Conservation (phyloP, 2,113 vertebrate genomes). For the Hepsetus odoe region DNA sequence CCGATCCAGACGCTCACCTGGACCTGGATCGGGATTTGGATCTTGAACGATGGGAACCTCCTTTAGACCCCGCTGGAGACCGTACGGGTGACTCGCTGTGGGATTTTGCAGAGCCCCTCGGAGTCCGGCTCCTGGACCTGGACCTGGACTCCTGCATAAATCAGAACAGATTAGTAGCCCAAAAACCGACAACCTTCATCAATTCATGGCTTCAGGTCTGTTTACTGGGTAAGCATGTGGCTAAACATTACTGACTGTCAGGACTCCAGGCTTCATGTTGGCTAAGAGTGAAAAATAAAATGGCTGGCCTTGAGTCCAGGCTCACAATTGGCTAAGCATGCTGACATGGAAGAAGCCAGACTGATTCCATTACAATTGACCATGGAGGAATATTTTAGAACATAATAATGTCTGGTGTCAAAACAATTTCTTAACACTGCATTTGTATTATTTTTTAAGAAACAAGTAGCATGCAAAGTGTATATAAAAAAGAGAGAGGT, state of each 20-base stretch:
- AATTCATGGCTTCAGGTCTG: constrained; percentile 22
- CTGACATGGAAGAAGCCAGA: not conserved
- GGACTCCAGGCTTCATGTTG: constrained; percentile 4
- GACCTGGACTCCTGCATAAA: constrained; percentile 92
- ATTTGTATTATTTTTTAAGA: constrained; percentile 25
- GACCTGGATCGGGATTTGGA: constrained; percentile 89
- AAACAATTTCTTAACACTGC: constrained; percentile 3
- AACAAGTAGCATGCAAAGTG: constrained; percentile 46
- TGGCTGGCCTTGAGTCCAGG: not conserved
- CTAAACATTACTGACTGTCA: constrained; percentile 3
- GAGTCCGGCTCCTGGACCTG: constrained; percentile 92
- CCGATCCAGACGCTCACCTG: constrained; percentile 78
- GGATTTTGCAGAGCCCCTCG: constrained; percentile 88
- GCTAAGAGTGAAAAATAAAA: not conserved
- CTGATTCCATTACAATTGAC: constrained; percentile 13
- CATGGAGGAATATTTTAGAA: constrained; percentile 9
- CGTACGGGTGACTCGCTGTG: constrained; percentile 81
- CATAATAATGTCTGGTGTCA: constrained; percentile 21
- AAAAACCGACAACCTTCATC: constrained; percentile 16
- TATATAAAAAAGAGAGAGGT: constrained; percentile 20
- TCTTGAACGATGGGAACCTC: constrained; percentile 87
- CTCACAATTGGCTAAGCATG: not conserved
- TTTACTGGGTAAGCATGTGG: constrained; percentile 20
- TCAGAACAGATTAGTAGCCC: constrained; percentile 43
- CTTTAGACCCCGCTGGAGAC: constrained; percentile 85